Evolutionary conservation across 2,888 invertebrate species (phyloP), one percentile per base, ranked within the genome.

Genomic region (Eudasyphora cyanicolor): DNA sequence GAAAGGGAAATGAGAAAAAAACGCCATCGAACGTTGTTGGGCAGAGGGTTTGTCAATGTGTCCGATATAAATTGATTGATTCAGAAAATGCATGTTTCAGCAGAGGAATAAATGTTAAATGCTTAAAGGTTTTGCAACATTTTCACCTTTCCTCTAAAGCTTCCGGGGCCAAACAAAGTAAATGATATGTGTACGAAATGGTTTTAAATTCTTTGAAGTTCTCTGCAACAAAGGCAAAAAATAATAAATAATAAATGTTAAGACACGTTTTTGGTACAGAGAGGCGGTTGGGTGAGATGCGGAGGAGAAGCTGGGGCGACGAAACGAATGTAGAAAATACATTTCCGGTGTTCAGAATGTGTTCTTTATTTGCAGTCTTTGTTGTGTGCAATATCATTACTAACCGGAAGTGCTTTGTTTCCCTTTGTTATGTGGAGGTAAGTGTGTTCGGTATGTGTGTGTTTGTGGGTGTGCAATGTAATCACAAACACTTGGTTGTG

Each of bases 331-430:
- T 70, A 49, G 32, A 64, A 67, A 51, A 35, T 14, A 78, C 60
- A 51, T 78, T 62, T 78, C 77, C 77, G 70, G 57, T 69, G n/a
- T 42, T 77, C 60, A 45, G 29, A 19, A 38, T 77, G 29, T 29
- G 62, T 27, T 62, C 17, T 24, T 57, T 57, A 10, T 8, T 57
- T 57, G 2, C 57, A 14, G 27, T 57, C 57, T 57, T 57, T 57
- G 57, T 57, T n/a, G n/a, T 73, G 64, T 78, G 42, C 71, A 73
- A 78, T 71, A 73, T 78, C 67, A 81, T 81, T 76, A 69, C 67
- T 38, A 73, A 81, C 67, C 71, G 81, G 76, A 81, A 73, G 73
- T 76, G 73, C 76, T 76, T 76, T 45, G 81, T 73, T 76, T 73
- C 45, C 76, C 45, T 51, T 49, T 29, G 6, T 4, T n/a, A 24